These are phyloP conservation scores for Drosophila antonietae DNA, from an alignment of 2,888 invertebrate genomes.

Conservation along the genomic window DNA sequence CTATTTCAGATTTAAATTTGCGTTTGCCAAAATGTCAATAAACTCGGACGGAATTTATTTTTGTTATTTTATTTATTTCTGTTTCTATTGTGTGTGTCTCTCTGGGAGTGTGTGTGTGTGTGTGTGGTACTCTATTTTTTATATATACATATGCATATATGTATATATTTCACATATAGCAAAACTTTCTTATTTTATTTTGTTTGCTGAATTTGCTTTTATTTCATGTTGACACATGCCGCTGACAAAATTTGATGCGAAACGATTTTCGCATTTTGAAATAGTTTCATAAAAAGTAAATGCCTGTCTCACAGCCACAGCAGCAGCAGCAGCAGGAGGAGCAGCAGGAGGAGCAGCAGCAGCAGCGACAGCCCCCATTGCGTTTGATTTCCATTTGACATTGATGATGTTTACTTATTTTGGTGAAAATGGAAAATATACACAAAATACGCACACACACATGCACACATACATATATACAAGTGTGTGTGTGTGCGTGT, in stretches of 20 bases:
- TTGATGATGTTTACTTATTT: slow-evolving; percentile 82
- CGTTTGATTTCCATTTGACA: slow-evolving; percentile 81
- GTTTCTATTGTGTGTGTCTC: slow-evolving; percentile 45
- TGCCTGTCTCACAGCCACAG: slow-evolving; percentile 43
- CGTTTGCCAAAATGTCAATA: slow-evolving; percentile 80
- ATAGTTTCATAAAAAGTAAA: slow-evolving; percentile 78
- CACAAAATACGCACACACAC: slow-evolving; percentile 41
- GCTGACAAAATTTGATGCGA: slow-evolving; percentile 80
- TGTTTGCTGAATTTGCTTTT: slow-evolving; percentile 58
- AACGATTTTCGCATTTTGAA: slow-evolving; percentile 79
- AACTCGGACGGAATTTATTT: slow-evolving; percentile 68
- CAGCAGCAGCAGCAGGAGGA: background rate
- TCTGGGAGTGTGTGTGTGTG: background rate
- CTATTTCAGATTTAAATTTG: slow-evolving; percentile 63
- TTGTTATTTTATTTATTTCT: slow-evolving; percentile 49
- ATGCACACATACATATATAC: slow-evolving; percentile 1
- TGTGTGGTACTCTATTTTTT: slow-evolving; percentile 34
- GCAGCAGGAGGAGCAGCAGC: slow-evolving; percentile 3
- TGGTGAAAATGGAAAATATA: slow-evolving; percentile 78
- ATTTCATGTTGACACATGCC: slow-evolving; percentile 65
- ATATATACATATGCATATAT: background rate
- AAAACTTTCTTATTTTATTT: slow-evolving; percentile 65
- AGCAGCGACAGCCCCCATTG: slow-evolving; percentile 33
- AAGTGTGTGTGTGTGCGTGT: slow-evolving; percentile 16
- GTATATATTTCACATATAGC: slow-evolving; percentile 2